Evolutionary conservation across 2,113 vertebrate genomes (phyloP).

Genomic region (Lathamus discolor): DNA sequence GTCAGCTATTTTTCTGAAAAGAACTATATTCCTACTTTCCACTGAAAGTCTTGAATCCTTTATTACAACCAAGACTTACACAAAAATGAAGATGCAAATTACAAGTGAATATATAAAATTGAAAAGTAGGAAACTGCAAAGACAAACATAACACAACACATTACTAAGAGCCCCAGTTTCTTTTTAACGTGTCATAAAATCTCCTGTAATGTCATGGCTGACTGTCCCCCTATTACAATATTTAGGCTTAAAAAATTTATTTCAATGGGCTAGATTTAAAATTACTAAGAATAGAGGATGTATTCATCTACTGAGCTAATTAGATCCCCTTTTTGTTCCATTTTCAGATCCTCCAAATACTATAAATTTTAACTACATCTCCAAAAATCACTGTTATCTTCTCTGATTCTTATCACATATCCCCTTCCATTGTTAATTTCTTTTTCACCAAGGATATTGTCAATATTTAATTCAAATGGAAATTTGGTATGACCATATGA

Average conservation of each 20-base stretch:
- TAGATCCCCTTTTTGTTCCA: not conserved
- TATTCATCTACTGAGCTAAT: not conserved
- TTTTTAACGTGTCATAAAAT: not conserved
- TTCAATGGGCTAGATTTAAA: not conserved
- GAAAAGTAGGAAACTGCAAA: not conserved
- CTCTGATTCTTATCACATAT: not conserved
- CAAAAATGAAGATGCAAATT: not conserved
- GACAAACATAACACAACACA: not conserved
- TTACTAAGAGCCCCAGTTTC: not conserved
- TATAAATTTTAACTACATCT: not conserved
- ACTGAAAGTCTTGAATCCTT: not conserved
- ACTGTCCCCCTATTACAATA: not conserved
- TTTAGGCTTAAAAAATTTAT: not conserved
- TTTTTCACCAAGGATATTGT: not conserved
- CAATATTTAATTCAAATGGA: not conserved
- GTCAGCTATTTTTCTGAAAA: not conserved
- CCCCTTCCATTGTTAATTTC: not conserved
- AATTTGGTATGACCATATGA: not conserved
- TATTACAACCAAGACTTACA: not conserved
- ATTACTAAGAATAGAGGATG: not conserved
- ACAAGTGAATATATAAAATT: not conserved
- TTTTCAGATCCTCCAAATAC: not conserved
- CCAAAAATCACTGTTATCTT: not conserved
- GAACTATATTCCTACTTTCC: not conserved
- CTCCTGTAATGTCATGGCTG: not conserved